Percentiles rank a stretch among this genome's conserved stretches.
Conservation (phyloP, 2,888 invertebrate genomes). For the Nezara viridula region DNA sequence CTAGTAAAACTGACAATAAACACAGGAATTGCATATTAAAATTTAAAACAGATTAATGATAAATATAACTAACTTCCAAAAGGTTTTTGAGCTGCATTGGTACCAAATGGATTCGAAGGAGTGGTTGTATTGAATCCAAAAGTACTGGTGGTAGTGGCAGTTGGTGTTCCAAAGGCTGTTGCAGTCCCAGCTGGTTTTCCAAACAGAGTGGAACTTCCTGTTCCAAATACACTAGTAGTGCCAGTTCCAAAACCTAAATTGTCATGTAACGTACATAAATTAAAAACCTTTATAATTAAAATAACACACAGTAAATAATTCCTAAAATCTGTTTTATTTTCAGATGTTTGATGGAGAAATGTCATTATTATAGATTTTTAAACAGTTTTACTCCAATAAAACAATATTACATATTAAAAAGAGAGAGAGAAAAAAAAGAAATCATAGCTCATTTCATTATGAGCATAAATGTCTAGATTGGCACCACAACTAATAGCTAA, state of each 20-base stretch:
- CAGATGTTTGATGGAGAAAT: neutral
- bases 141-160: constrained; percentile 69
- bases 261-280: neutral
- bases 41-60: neutral
- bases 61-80: constrained; percentile 69
- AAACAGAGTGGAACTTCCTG: constrained; percentile 75
- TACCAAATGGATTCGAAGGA: constrained; percentile 69
- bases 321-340: neutral
- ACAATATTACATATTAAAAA: too few species aligned
- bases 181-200: constrained; percentile 74
- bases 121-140: constrained; percentile 70
- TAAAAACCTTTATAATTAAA: neutral
- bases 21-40: neutral
- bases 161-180: constrained; percentile 70
- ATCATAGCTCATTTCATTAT: too few species aligned
- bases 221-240: constrained; percentile 70
- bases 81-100: constrained; percentile 69
- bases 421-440: too few species aligned
- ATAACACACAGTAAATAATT: neutral
- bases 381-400: too few species aligned
- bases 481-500: too few species aligned
- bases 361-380: too few species aligned
- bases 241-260: constrained; percentile 65
- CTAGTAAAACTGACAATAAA: neutral
- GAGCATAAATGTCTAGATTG: too few species aligned